Evolutionary conservation across 2,113 vertebrate species (phyloP), one percentile per base, ranked within the genome.

Genomic region (Anhinga rufa): DNA sequence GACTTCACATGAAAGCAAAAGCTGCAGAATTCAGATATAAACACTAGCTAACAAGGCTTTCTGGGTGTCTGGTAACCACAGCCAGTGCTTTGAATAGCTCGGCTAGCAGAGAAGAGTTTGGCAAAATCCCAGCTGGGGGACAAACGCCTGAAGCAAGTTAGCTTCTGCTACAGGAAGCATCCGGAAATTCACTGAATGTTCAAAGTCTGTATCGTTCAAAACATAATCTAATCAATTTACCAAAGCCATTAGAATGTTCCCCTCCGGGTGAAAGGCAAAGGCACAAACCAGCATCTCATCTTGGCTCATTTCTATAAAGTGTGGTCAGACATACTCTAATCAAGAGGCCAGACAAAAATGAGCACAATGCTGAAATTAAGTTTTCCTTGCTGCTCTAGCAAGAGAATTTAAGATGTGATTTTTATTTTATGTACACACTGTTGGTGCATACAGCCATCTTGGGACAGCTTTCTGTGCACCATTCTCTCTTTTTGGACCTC

Each of bases 201-300:
- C 25, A 1, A 69, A 85, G 94, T 31, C 66, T 95, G 81, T 38
- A 79, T 70, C 84, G 8, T 46, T 91, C 94, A 96, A 93, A 97
- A 85, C 46, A 46, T n/a, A 80, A 89, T 92, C 91, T 92, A 95
- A 97, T 96, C 94, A 88, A 94, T 95, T 96, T 92, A 85, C 71
- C 79, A 77, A 82, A 88, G 74, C 86, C 90, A 96, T 94, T 72
- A 96, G 66, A 95, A 90, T 0, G 1, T 46, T 88, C 29, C 82
- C 81, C 84, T 79, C 83, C 0, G 51, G 93, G 71, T 52, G 52
- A 91, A 74, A 79, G 40, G 60, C 81, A 87, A 57, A 85, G 91
- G 91, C 75, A 82, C 54, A 76, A 29, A 83, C 44, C 51, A 66
- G 48, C 81, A 76, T n/a, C 78, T 91, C 78, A 54, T 65, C 58